phyloP scores from a whole-genome alignment of 2,113 vertebrate species.

The Brachyistius frenatus region DNA sequence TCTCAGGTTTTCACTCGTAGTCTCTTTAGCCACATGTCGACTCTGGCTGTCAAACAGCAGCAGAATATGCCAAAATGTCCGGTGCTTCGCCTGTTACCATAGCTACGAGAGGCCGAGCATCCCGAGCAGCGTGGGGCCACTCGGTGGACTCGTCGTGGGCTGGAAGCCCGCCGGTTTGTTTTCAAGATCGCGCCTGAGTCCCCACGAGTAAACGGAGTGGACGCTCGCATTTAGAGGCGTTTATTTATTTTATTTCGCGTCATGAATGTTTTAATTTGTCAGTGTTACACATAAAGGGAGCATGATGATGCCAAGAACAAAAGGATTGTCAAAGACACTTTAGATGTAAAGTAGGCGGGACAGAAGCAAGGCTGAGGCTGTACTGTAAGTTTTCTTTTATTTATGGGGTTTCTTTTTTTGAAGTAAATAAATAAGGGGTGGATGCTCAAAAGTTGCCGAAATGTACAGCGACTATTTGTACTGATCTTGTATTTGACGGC shows the following conservation, averaged over 20 bases:
- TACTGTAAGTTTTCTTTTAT: constrained; percentile 36
- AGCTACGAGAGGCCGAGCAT: constrained; percentile 31
- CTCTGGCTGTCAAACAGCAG: constrained; percentile 56
- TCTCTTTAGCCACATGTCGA: constrained; percentile 48
- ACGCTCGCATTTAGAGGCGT: constrained; percentile 23
- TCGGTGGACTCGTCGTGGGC: too few relatives aligned
- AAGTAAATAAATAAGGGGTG: constrained; percentile 4
- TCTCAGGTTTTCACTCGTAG: constrained; percentile 80
- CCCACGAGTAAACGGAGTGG: neutral
- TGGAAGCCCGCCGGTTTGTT: neutral
- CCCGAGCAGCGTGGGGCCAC: constrained; percentile 9
- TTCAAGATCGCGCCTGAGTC: neutral
- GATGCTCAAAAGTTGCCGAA: constrained; percentile 62
- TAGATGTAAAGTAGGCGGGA: constrained; percentile 45
- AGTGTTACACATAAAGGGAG: constrained; percentile 58
- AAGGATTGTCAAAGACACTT: constrained; percentile 53
- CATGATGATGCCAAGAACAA: constrained; percentile 55
- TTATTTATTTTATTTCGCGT: constrained; percentile 13
- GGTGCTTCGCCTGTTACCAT: constrained; percentile 72
- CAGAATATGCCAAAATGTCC: constrained; percentile 79
- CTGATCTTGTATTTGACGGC: constrained; percentile 68
- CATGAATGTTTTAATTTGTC: constrained; percentile 46
- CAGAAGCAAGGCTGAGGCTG: constrained; percentile 55
- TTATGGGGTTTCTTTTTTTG: neutral
- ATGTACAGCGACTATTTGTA: constrained; percentile 68